Evolutionary conservation across 1,140 invertebrate species (phyloP), one percentile per base, ranked within the genome.

Genomic region (Wiebesia pumilae): DNA sequence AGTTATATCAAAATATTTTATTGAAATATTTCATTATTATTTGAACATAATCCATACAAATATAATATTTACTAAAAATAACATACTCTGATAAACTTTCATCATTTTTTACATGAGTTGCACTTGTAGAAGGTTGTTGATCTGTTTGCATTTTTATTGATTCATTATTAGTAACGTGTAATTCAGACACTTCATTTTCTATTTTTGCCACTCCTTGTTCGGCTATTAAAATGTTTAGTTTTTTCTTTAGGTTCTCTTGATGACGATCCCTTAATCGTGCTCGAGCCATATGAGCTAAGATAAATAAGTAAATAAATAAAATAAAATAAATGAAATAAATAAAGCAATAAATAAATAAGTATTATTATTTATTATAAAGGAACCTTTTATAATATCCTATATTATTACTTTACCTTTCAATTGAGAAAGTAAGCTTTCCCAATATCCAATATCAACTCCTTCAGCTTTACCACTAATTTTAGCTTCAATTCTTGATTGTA

Each of bases 371-470:
- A 80, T 38, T 80, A 40, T 58, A 73, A 10, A 40, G 16, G 1
- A 51, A 33, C 6, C 21, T 54, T 84, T 38, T n/a, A 33, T 24
- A 71, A 51, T 54, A 1, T 10, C 27, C 16, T n/a, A 43, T 12
- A 30, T 19, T 24, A 71, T 85, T 71, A 75, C 27, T 40, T 83
- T 90, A 96, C 96, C 96, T 95, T 98, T 98, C 6, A 99, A 94
- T 92, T 99, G 97, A 65, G 97, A 97, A 16, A 99, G 94, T 73
- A 99, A 93, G 75, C 97, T 98, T 94, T 99, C 98, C 98, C 98
- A 99, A 93, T 99, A 99, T 78, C 97, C 97, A 87, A 99, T 97
- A 94, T 99, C 99, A 69, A 99, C 96, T 58, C 98, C 98, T 92
- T 98, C 98, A 71, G 96, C 95, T 81, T 97, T 96, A 0, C 96